Base-by-base conservation (phyloP, 2,113 vertebrate genomes). In the Colinus virginianus region DNA sequence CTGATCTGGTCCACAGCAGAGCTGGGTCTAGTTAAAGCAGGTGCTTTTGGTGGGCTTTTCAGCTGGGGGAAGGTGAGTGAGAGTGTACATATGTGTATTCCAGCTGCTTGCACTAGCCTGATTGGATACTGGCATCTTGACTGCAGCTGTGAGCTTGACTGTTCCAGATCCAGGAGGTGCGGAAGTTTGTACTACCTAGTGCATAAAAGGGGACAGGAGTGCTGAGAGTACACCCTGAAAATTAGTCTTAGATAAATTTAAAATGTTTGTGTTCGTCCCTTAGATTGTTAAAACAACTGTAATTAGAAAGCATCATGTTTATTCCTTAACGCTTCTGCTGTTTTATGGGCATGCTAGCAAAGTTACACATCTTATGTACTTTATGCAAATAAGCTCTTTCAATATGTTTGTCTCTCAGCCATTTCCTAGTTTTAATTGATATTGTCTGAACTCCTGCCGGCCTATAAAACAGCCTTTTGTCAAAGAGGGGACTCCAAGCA, bases 11-110 rank as follows among this genome's bases (percentile, higher is more conserved):
- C 49, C 43, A 9, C 38, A 36, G 49, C 43, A 51, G 36, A n/a
- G 55, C 4, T 15, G 5, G 42, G 22, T 62, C 43, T 64, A 23
- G 68, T 53, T 70, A 8, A 51, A 64, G 11, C 5, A 8, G 32
- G 8, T 30, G 56, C 34, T 67, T 72, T 25, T 46, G 40, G 17
- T 30, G 32, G 56, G 23, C 14, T n/a, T 1, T 13, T 8, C 63
- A 45, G 13, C 32, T 6, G 23, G n/a, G 20, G 21, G 9, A 42
- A 48, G 25, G 8, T 3, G 2, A 42, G 17, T 17, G 45, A 16
- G 8, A 9, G 9, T 2, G 17, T 32, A 40, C 9, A 2, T 1
- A 0, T 43, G 7, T 36, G 34, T 4, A 0, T 2, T 23, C 11
- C n/a, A 51, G 19, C 46, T n/a, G 22, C 45, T 64, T 42, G 22